Conservation (phyloP, 1,140 invertebrate genomes). For the Drosophila baimaii region DNA sequence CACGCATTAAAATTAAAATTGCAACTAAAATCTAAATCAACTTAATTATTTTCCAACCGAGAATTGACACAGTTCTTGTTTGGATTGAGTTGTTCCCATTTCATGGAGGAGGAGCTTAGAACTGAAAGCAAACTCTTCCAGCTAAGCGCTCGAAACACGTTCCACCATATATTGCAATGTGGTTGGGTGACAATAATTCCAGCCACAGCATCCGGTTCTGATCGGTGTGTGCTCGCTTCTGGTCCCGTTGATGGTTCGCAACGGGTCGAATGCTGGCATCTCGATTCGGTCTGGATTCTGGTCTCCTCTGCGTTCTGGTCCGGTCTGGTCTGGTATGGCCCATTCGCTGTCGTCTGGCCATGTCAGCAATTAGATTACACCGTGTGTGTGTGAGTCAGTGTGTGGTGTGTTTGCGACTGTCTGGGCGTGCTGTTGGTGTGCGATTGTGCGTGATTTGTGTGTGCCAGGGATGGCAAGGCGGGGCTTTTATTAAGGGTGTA, state of each 20-base stretch:
- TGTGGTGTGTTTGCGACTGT: constrained; percentile 34
- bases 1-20: constrained; percentile 43
- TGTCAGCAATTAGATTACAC: constrained; percentile 68
- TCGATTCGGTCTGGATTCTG: constrained; percentile 25
- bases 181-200: constrained; percentile 45
- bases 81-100: constrained; percentile 31
- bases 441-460: constrained; percentile 48
- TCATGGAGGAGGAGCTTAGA: background rate
- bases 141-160: constrained; percentile 23
- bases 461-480: constrained; percentile 23
- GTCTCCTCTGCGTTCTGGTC: background rate
- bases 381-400: no score
- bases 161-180: constrained; percentile 42
- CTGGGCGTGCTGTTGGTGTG: constrained; percentile 42
- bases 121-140: constrained; percentile 29
- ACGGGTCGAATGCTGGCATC: constrained; percentile 14
- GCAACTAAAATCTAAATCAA: constrained; percentile 39
- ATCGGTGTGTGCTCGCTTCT: constrained; percentile 1
- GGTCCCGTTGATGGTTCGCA: constrained; percentile 20
- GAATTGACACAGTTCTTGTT: constrained; percentile 47
- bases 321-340: constrained; percentile 17
- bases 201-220: constrained; percentile 38
- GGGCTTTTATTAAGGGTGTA: background rate
- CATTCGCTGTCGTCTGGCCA: constrained; percentile 48
- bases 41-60: constrained; percentile 28